Base-by-base conservation (phyloP, 2,113 vertebrate species). In the Tyto alba region DNA sequence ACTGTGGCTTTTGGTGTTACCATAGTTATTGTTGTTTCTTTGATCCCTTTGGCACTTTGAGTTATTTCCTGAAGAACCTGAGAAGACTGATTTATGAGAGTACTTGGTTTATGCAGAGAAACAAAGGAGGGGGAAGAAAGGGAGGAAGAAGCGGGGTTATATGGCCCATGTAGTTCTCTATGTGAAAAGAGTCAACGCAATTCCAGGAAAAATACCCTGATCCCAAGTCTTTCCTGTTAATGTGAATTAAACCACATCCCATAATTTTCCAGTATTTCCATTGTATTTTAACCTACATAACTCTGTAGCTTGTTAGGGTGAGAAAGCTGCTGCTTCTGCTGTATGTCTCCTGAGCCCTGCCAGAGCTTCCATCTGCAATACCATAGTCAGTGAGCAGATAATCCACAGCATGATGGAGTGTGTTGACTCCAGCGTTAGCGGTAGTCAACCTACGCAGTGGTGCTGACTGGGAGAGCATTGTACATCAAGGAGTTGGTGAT, bases 311-410 rank as follows among this genome's bases (percentile, higher is more conserved):
- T 64, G 88, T 71, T 22, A 53, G 38, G 16, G 14, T 72, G 32
- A 43, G 22, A 47, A 71, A 55, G 12, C 50, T 66, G 36, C 40
- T 34, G 26, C 16, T 52, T 63, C 62, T 45, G 7, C 38, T 21
- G 3, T 4, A 11, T n/a, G 12, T 29, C 29, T 57, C 29, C 13
- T n/a, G 32, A 69, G 55, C 34, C 34, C 21, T 76, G 43, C 19
- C 29, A 22, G 48, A 63, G 14, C 13, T 20, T 77, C 56, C 10
- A 9, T 26, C 67, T 27, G 29, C 34, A 69, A 11, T 18, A 21
- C 47, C 47, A 10, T 34, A 0, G 2, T 16, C 22, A 67, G 29
- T 2, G 11, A 52, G 34, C 1, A 0, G 52, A 20, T 36, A 30
- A 59, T 59, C 26, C 41, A 38, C 26, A 11, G 43, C 0, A 0